phyloP scores from a whole-genome alignment of 1,140 invertebrate genomes.

The Drosophila obscura region DNA sequence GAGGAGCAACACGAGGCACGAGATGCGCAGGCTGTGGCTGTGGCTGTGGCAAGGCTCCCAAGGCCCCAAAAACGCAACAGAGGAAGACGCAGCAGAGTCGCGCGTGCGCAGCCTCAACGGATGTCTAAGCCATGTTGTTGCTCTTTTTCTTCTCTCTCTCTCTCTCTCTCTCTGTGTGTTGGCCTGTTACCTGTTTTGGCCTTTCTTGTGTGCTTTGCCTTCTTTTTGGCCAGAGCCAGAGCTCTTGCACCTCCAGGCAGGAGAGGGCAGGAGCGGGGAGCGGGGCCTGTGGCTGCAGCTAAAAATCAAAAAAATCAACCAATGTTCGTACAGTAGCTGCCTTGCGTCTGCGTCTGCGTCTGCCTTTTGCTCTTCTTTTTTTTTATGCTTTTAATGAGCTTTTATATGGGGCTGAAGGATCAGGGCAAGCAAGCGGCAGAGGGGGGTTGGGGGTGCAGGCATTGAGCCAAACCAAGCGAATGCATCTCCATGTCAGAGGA shows the following conservation, averaged over 20 bases:
- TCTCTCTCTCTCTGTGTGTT: slow-evolving; percentile 31
- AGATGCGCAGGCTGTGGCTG: slow-evolving; percentile 45
- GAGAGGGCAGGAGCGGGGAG: background rate
- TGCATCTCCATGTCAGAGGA: slow-evolving; percentile 52
- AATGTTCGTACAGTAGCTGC: slow-evolving; percentile 78
- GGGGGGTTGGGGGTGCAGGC: background rate
- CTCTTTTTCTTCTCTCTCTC: slow-evolving; percentile 4
- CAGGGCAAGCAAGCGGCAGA: background rate
- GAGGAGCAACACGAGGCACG: slow-evolving; percentile 66
- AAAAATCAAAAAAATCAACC: slow-evolving; percentile 77
- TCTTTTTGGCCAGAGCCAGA: slow-evolving; percentile 33
- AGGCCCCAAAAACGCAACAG: slow-evolving; percentile 45
- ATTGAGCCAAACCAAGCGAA: slow-evolving; percentile 23
- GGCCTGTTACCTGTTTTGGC: slow-evolving; percentile 74
- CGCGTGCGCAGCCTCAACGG: slow-evolving; percentile 76
- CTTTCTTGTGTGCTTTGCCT: slow-evolving; percentile 59
- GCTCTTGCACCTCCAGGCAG: slow-evolving; percentile 15
- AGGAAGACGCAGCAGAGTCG: slow-evolving; percentile 41
- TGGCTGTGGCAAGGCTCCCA: slow-evolving; percentile 28
- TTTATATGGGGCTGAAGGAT: slow-evolving; percentile 68
- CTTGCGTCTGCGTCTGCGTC: slow-evolving; percentile 18
- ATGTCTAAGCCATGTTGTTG: slow-evolving; percentile 52
- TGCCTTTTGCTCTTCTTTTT: slow-evolving; percentile 29
- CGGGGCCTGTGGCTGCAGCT: slow-evolving; percentile 16
- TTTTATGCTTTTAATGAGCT: slow-evolving; percentile 80